Base-by-base conservation (phyloP, 2,113 vertebrate species). In the Carassius gibelio region DNA sequence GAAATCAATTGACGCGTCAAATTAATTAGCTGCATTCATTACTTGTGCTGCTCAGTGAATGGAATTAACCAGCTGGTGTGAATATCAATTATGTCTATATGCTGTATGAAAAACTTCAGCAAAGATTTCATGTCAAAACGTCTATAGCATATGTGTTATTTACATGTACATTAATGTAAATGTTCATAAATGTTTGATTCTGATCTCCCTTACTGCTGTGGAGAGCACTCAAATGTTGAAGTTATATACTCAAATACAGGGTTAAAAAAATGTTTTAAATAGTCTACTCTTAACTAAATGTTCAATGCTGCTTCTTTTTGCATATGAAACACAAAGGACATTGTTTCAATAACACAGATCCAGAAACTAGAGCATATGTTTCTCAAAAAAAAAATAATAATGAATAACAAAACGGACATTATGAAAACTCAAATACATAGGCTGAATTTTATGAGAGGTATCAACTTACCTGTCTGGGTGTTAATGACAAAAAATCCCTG, bases 401-500 rank as follows among this genome's bases (percentile, higher is more conserved):
- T 36, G 9, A 15, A 34, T 15, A 45, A 9, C 2, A 68, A 8
- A 66, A 66, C 30, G 3, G 5, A 66, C 13, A 34, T 34, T 7
- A 34, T 17, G 34, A 34, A 71, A 71, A 71, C 8, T 10, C 17
- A 71, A 71, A 71, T 21, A 0, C 34, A 38, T 36, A 71, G 19
- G 8, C 34, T 1, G 34, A 11, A 11, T 69, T 48, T 8, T 6
- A 79, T 23, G 11, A 15, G 4, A 13, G 7, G 10, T 4, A 42
- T 55, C 7, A 45, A 38, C 91, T 74, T 89, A 96, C 96, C 96
- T 77, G 95, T 95, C 91, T 94, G 94, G 5, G 93, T 90, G 78
- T 96, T 94, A 78, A 97, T 94, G 50, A 88, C 79, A 83, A 97
- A 97, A 90, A 97, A 96, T 52, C 96, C 96, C 64, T 96, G 96